These are phyloP conservation scores for Dicerorhinus sumatrensis DNA, from an alignment of 2,113 vertebrate genomes.

Conservation along the genomic window DNA sequence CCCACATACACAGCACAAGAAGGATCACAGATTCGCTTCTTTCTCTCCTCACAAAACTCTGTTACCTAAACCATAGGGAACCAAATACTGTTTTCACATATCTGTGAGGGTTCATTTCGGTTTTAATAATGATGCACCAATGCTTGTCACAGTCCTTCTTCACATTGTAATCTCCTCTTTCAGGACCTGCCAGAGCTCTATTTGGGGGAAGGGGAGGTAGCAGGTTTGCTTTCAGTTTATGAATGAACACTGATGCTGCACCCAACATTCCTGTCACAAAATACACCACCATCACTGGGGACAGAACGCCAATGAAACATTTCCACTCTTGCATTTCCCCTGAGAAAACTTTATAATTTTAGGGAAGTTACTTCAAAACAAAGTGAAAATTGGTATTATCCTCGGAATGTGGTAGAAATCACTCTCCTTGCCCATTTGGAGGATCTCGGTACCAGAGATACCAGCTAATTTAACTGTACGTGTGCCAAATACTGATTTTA, in stretches of 20 bases:
- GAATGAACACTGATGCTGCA: not conserved
- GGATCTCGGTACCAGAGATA: not conserved
- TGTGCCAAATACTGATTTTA: not conserved
- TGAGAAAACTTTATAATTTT: not conserved
- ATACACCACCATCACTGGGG: not conserved
- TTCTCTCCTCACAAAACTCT: not conserved
- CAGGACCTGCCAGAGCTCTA: not conserved
- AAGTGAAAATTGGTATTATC: not conserved
- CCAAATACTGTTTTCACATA: not conserved
- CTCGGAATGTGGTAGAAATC: not conserved
- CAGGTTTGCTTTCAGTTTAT: not conserved
- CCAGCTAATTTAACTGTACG: not conserved
- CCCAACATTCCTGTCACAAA: not conserved
- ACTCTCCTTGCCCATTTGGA: not conserved
- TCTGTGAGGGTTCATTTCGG: not conserved
- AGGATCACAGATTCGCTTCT: not conserved
- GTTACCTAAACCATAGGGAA: not conserved
- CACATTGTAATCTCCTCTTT: not conserved
- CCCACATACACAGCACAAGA: accelerated
- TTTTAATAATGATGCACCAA: not conserved
- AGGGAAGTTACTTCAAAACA: not conserved
- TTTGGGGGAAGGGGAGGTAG: not conserved
- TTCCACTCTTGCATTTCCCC: not conserved
- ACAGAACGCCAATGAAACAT: not conserved
- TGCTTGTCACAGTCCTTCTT: not conserved